Evolutionary conservation across 2,888 invertebrate genomes (phyloP), one percentile per base, ranked within the genome.

Genomic region (Saturnia japonica): DNA sequence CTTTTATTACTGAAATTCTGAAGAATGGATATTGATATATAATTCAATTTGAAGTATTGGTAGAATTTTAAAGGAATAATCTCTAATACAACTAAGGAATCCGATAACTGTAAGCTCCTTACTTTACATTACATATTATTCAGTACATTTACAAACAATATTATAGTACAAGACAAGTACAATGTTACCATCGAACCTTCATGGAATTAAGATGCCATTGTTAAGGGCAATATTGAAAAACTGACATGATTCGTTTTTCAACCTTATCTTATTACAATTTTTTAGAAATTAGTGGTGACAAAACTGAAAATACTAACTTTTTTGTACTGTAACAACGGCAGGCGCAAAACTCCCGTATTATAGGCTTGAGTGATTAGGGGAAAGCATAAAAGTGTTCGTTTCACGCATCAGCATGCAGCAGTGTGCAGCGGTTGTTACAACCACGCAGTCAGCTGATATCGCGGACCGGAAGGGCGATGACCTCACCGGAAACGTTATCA

Each of bases 401-500:
- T 28, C 9, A 28, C 16, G 66, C 70, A 66, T 62, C 54, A n/a
- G 72, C 54, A 54, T 9, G n/a, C 54, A 51, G 14, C 47, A n/a
- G 72, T 68, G 73, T 73, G 14, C 16, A n/a, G 72, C 69, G 73
- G 73, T 75, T 74, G 72, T 74, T 75, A 72, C 72, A 70, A 72
- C 34, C 76, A 75, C 74, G 77, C 75, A 77, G 71, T 78, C 88
- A 88, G 89, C 91, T 87, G 90, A 88, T 90, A 89, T 82, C 67
- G 51, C 68, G 77, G 71, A 80, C 80, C 88, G 92, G 93, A 92
- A 91, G 93, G 90, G 85, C 88, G 81, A 83, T 86, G 86, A 88
- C 90, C 91, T 82, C 88, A 78, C 88, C 89, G 91, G 90, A 91
- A 85, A 86, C 81, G 80, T 85, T 91, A 90, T 84, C 87, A 78